Evolutionary conservation across 2,888 invertebrate genomes (phyloP), one percentile per base, ranked within the genome.

Genomic region (Ichneumon xanthorius): DNA sequence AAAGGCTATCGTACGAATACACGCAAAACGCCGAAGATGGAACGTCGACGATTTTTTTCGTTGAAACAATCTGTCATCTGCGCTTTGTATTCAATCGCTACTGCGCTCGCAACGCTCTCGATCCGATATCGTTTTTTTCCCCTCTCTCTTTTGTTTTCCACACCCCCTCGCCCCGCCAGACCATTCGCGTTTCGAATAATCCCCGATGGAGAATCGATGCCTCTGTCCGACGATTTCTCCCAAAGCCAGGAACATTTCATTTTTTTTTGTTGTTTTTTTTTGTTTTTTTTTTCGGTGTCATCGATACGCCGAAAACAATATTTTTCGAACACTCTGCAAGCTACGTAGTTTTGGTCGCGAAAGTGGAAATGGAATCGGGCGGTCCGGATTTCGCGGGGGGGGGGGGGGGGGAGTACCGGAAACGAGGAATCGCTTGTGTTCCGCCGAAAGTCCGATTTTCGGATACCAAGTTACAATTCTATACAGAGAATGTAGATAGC

Each of bases 21-120:
- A 26, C 19, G 1, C 37, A 4, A 19, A 67, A 14, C 37, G 30
- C 48, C 19, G 22, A 63, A 75, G 30, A 48, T 48, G 5, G 30
- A 30, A 14, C 26, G n/a, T 26, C 48, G 19, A 63, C 33, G 11
- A n/a, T 30, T 48, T 75, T 40, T 58, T 58, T 1, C 26, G 58
- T 7, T 48, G 26, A 63, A 75, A 75, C 63, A 33, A 63, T 75
- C 48, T n/a, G 75, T 61, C 45, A 75, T 30, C 48, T 61, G n/a
- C 45, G 48, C 48, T 75, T 61, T 75, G 63, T 75, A 30, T 63
- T 63, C 30, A 22, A 71, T n/a, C 37, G 33, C 33, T 55, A 55
- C 53, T 37, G 30, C 73, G 73, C 61, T 61, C 30, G 45, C 73
- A 26, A 26, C 30, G 30, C 45, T 75, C 61, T 30, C 48, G 19